phyloP scores from a whole-genome alignment of 2,113 vertebrate species.

The Microcebus jonahi region DNA sequence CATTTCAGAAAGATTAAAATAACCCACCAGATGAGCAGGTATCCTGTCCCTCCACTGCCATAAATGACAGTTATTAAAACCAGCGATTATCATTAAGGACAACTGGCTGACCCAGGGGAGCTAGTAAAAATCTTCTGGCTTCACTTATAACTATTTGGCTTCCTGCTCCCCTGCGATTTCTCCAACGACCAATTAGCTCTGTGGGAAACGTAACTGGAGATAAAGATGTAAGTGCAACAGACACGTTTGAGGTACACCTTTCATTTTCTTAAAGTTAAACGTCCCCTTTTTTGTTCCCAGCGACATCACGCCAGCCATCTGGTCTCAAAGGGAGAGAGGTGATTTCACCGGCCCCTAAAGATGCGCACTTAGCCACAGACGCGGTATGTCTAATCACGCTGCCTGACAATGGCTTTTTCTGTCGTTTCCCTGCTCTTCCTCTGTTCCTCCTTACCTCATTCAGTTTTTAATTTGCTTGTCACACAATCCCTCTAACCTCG shows the following conservation, averaged over 20 bases:
- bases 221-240: neutral
- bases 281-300: conserved; percentile 45
- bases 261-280: conserved; percentile 54
- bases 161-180: neutral
- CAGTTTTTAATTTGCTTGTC: conserved; percentile 39
- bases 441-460: neutral
- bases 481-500: neutral
- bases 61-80: conserved; percentile 50
- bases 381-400: accelerated
- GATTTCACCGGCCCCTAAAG: neutral
- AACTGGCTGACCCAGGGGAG: neutral
- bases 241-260: neutral
- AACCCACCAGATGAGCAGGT: neutral
- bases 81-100: neutral
- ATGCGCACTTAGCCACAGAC: neutral
- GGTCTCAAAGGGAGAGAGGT: neutral
- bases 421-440: neutral
- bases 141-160: neutral
- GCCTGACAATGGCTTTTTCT: neutral
- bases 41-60: neutral
- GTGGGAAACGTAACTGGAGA: neutral
- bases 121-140: neutral
- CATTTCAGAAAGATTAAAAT: neutral
- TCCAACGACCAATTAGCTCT: conserved; percentile 56
- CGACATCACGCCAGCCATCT: neutral